Conservation (phyloP, 2,888 invertebrate genomes). For the Marronus borbonicus region DNA sequence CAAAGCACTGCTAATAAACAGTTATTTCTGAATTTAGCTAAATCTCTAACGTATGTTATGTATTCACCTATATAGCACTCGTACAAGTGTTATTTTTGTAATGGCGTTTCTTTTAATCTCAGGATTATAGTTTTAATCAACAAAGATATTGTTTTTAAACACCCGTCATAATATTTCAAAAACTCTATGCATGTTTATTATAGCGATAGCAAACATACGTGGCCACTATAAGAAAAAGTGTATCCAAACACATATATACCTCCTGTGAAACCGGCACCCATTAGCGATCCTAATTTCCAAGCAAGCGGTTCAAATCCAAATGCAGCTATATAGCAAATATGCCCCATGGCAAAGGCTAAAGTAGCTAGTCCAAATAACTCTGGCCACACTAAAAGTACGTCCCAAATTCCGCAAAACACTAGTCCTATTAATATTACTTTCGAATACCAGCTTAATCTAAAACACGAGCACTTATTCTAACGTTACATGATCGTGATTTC, state of each 20-base stretch:
- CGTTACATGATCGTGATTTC: conserved; percentile 59
- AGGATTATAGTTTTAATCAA: too few species aligned
- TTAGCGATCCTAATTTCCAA: conserved; percentile 71
- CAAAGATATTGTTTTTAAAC: too few species aligned
- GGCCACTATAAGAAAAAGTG: not conserved
- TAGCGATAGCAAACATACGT: too few species aligned
- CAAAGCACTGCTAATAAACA: too few species aligned
- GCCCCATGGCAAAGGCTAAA: conserved; percentile 86
- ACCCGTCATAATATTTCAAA: too few species aligned
- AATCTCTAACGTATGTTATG: too few species aligned
- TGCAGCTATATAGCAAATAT: conserved; percentile 83
- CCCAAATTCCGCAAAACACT: conserved; percentile 87
- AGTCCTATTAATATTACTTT: conserved; percentile 83
- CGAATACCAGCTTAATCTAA: conserved; percentile 72
- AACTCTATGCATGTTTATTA: too few species aligned
- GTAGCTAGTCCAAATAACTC: conserved; percentile 82
- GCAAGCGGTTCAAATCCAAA: conserved; percentile 84
- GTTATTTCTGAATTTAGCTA: too few species aligned
- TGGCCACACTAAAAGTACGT: conserved; percentile 85
- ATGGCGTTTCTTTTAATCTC: too few species aligned
- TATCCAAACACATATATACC: conserved; percentile 67
- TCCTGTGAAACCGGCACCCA: conserved; percentile 72
- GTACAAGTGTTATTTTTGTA: too few species aligned
- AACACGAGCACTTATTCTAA: not conserved
- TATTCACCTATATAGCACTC: too few species aligned